Percentiles rank a stretch among this genome's conserved stretches.
These are phyloP conservation scores for Phortica okadai DNA, from an alignment of 2,888 invertebrate species.

Conservation along the genomic window DNA sequence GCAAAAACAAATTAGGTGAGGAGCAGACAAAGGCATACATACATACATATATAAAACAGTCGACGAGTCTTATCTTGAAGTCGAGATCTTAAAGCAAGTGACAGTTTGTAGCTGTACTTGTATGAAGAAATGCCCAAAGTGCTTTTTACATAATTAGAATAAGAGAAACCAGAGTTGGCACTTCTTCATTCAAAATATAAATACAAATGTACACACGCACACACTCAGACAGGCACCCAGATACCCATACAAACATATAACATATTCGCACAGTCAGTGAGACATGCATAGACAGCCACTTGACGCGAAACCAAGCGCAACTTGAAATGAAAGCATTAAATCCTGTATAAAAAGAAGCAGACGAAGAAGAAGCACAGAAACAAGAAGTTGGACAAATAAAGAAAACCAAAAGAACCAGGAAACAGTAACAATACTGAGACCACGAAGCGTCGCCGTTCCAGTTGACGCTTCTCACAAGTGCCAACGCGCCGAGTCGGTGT, in stretches of 20 bases:
- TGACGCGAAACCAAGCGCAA: constrained; percentile 23
- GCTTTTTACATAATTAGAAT: constrained; percentile 30
- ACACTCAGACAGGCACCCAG: not conserved
- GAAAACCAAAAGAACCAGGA: constrained; percentile 54
- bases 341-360: not conserved
- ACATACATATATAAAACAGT: not conserved
- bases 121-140: constrained; percentile 25
- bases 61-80: constrained; percentile 39
- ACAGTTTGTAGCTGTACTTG: constrained; percentile 57
- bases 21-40: constrained; percentile 1
- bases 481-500: constrained; percentile 42
- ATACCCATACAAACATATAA: constrained; percentile 17
- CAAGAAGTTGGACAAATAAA: not conserved
- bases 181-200: constrained; percentile 47
- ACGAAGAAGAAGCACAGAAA: not conserved
- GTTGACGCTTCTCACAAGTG: constrained; percentile 37
- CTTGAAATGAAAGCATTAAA: constrained; percentile 17
- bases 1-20: constrained; percentile 10
- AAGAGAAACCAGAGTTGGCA: constrained; percentile 20
- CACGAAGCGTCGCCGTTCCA: constrained; percentile 51
- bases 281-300: constrained; percentile 22
- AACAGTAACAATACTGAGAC: constrained; percentile 57
- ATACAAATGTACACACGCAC: constrained; percentile 45
- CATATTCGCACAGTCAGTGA: constrained; percentile 10
- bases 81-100: constrained; percentile 52